phyloP scores from a whole-genome alignment of 2,113 vertebrate genomes.

The Elephas maximus region DNA sequence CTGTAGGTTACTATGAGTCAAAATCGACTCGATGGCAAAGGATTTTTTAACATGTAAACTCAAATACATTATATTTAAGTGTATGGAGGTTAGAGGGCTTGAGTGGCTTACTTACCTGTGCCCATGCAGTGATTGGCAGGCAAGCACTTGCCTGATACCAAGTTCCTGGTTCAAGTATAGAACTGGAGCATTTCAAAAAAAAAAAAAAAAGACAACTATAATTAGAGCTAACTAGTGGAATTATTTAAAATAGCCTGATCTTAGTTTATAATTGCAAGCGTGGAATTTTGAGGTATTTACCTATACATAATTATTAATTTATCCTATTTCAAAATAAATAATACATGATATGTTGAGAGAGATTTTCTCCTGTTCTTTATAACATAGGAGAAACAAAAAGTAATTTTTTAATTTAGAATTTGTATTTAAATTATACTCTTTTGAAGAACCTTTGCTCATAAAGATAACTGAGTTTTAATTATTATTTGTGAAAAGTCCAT shows the following conservation, averaged over 20 bases:
- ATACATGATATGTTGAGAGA: slow-evolving; percentile 27
- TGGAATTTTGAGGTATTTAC: background rate
- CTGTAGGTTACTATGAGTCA: no score
- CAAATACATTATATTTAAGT: background rate
- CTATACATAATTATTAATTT: slow-evolving; percentile 55
- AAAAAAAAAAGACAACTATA: background rate
- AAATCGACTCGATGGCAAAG: no score
- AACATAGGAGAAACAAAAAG: background rate
- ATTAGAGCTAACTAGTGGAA: slow-evolving; percentile 32
- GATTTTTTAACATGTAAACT: background rate
- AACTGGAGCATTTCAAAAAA: background rate
- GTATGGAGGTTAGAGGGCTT: background rate
- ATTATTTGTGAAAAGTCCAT: slow-evolving; percentile 61
- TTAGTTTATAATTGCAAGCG: slow-evolving; percentile 44
- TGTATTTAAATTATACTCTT: slow-evolving; percentile 68
- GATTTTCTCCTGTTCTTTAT: slow-evolving; percentile 42
- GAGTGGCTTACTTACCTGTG: background rate
- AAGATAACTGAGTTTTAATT: slow-evolving; percentile 76
- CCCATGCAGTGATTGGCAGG: background rate
- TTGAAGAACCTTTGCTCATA: slow-evolving; percentile 59
- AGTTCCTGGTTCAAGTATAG: background rate
- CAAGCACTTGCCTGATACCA: background rate
- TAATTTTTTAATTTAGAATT: slow-evolving; percentile 59
- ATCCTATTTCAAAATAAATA: slow-evolving; percentile 48
- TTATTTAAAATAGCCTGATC: slow-evolving; percentile 42